Evolutionary conservation across 2,888 invertebrate species (phyloP), one percentile per base, ranked within the genome.

Genomic region (Pyrrhosoma nymphula): DNA sequence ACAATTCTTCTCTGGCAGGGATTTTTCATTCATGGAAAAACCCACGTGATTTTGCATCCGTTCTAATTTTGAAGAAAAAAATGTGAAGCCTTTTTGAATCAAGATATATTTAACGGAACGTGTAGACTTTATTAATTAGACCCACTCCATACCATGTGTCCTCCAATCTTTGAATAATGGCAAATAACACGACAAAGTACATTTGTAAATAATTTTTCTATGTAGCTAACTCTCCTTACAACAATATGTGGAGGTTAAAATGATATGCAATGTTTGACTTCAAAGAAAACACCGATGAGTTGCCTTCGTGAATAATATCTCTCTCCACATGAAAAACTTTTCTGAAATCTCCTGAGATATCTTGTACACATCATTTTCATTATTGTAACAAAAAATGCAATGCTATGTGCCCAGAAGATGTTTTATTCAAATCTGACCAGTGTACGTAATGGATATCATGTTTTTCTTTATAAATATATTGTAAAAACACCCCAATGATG

Each of bases 181-280:
- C n/a, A 69, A 69, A 60, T 63, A 35, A 35, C 91, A 91, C 39
- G 39, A 63, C 39, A 91, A 91, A 91, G 39, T 47, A 26, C 60
- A 69, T 93, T 93, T 93, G 93, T 93, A 93, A 93, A 93, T 93
- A 93, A 69, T 63, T 93, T 93, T 93, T 93, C 93, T 93, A 93
- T 47, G 69, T 93, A 93, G 93, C 82, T 75, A 93, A 63, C 39
- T 93, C 90, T 90, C 60, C 93, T 75, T 75, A 69, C 47, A 93
- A 69, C 69, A 35, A 82, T 82, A 82, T 30, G 82, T 63, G 47
- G 93, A 75, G 69, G 63, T 93, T 69, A 12, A n/a, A 60, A 75
- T 88, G 89, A 55, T 47, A 69, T 47, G 35, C 69, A 93, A 26
- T 93, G 69, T 93, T 39, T 93, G 69, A 93, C 93, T 93, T 93